Evolutionary conservation across 1,140 invertebrate species (phyloP).

Genomic region (Aethina tumida): DNA sequence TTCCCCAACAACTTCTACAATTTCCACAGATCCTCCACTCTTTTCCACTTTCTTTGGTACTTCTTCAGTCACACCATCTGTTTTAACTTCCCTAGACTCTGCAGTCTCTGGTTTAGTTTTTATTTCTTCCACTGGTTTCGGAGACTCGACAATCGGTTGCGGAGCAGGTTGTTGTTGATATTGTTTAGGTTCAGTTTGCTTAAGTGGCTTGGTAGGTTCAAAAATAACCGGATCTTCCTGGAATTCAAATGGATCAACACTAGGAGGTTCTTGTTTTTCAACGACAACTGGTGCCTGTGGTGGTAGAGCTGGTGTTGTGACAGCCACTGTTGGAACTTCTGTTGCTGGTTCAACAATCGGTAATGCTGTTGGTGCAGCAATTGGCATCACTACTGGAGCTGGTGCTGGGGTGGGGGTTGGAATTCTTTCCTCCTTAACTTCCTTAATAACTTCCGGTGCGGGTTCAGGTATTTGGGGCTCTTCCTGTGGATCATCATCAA

Average conservation of each 20-base stretch:
- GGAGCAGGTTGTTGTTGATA: slow-evolving; percentile 1
- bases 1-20: slow-evolving; percentile 29
- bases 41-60: slow-evolving; percentile 10
- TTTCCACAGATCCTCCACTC: slow-evolving; percentile 23
- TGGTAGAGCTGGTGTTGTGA: background rate
- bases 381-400: background rate
- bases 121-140: background rate
- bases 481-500: slow-evolving; percentile 26
- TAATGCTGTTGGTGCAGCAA: background rate
- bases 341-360: slow-evolving; percentile 2
- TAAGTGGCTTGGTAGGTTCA: slow-evolving; percentile 18
- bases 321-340: background rate
- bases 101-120: background rate
- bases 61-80: slow-evolving; percentile 5
- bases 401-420: slow-evolving; percentile 6
- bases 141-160: slow-evolving; percentile 5
- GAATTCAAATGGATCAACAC: slow-evolving; percentile 40
- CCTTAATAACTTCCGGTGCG: slow-evolving; percentile 15
- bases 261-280: slow-evolving; percentile 34
- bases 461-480: slow-evolving; percentile 16
- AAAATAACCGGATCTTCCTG: slow-evolving; percentile 32
- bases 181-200: slow-evolving; percentile 13
- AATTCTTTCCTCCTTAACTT: slow-evolving; percentile 22
- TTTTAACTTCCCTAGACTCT: background rate
- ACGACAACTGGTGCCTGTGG: background rate